Conservation (phyloP, 1,140 invertebrate species). For the Phymorhynchus buccinoides region DNA sequence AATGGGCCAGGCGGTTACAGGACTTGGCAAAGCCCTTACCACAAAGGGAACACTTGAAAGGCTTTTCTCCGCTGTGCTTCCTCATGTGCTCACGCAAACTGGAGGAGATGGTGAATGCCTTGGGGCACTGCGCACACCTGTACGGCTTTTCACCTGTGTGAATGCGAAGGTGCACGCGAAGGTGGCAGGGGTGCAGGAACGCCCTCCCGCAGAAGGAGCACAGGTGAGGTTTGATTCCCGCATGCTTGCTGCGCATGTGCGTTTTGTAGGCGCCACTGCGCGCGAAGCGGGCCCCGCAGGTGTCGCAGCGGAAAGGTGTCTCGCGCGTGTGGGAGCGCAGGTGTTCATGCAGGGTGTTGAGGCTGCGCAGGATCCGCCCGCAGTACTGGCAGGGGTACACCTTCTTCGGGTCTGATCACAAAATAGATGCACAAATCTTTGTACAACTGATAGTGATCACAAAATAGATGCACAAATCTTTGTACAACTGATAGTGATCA, state of each 20-base stretch:
- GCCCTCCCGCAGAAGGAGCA: conserved; percentile 34
- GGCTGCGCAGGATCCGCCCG: conserved; percentile 20
- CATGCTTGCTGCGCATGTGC: conserved; percentile 75
- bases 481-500: no score
- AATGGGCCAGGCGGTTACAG: conserved; percentile 5
- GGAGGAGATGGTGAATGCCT: conserved; percentile 14
- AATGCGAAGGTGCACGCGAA: conserved; percentile 16
- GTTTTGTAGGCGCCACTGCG: conserved; percentile 50
- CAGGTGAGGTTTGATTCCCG: conserved; percentile 25
- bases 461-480: no score
- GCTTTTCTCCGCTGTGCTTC: conserved; percentile 36
- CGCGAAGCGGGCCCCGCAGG: conserved; percentile 53
- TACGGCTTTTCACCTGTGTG: conserved; percentile 35
- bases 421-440: no score
- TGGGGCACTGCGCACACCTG: conserved; percentile 25
- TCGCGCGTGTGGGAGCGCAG: conserved; percentile 44
- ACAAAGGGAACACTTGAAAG: conserved; percentile 23
- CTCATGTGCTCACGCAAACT: conserved; percentile 23
- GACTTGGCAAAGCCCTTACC: conserved; percentile 26
- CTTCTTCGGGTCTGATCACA: neutral
- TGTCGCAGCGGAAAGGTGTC: conserved; percentile 49
- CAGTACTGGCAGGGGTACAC: conserved; percentile 27
- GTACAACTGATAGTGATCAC: no score
- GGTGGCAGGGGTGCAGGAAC: conserved; percentile 19
- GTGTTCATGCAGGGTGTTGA: conserved; percentile 32